Evolutionary conservation across 2,888 invertebrate species (phyloP), one percentile per base, ranked within the genome.

Genomic region (Hesperia comma): DNA sequence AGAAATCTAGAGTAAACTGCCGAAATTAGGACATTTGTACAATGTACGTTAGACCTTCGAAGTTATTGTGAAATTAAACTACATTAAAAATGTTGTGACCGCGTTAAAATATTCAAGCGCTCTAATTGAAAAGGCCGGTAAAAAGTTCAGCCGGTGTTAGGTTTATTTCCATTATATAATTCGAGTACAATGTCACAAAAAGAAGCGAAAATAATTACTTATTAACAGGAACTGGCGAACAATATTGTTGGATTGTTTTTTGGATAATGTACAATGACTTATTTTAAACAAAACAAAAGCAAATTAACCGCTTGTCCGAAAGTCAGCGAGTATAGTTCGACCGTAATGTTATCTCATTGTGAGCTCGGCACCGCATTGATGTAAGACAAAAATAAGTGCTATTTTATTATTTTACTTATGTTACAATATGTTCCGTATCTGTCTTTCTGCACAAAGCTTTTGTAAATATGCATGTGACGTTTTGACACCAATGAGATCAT

Each of bases 1-100:
- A 51, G 51, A 51, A 51, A 51, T 17, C 43, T 46, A 17, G 15
- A 15, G 43, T 51, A 51, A 19, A 51, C 12, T 51, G 21, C 51
- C 51, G 10, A 21, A 51, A 51, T 21, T 21, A 21, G 21, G 21
- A 21, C 51, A 12, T 51, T 49, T 37, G 37, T 37, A 15, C 43
- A 46, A 10, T 46, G 43, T 46, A 15, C 43, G 43, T 46, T 46
- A 46, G 37, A 37, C 46, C 46, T 46, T 46, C 46, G 46, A 46
- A 46, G 41, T 41, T 41, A 46, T 46, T 46, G 17, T 17, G 46
- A 46, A 46, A 46, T 46, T 15, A 15, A 46, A 46, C 17, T 17
- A 46, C 5, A 46, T 46, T 17, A 17, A 41, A 26, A 46, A 17
- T 46, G 2, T 46, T 8, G 17, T 46, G 46, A 46, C 17, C 46